Evolutionary conservation across 2,888 invertebrate genomes (phyloP), one percentile per base, ranked within the genome.

Genomic region (Sinotaia quadrata): DNA sequence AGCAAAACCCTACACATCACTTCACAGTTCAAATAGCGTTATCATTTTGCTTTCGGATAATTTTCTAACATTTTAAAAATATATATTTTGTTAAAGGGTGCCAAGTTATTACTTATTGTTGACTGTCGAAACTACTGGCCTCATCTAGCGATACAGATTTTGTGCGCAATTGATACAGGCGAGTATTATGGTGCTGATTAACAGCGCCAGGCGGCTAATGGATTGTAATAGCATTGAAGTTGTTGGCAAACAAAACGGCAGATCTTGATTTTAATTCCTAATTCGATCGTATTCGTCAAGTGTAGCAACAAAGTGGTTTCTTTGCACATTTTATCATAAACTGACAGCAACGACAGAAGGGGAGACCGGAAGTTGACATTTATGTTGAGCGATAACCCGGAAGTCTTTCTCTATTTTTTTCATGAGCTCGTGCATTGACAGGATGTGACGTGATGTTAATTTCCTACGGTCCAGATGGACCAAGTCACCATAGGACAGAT

Each of bases 141-240:
- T 44, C n/a, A 44, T 44, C 27, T 27, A 41, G 59, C 29, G 27
- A 41, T 12, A 41, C 12, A 51, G 27, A 51, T 24, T 8, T 10
- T 24, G 27, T 24, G 51, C 7, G 51, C 7, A 27, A 51, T 24
- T 5, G 18, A 51, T 44, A 31, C 31, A 7, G 56, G 3, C 31
- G 56, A 33, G 56, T n/a, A n/a, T n/a, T n/a, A n/a, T n/a, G 56
- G 10, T 12, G 54, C 33, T 37, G 37, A 52, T 63, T 56, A 44
- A 36, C 37, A 37, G 33, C 36, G 52, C 44, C 33, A 41, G 29
- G 36, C 18, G 37, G 29, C 54, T 63, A 63, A 63, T 63, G 63
- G 63, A 54, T 37, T 27, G 37, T 63, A 63, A 63, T 63, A 56
- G 63, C 34, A 56, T 4, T 34, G 36, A 56, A 63, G 63, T 56